phyloP scores from a whole-genome alignment of 2,113 vertebrate genomes.

The Natator depressus region DNA sequence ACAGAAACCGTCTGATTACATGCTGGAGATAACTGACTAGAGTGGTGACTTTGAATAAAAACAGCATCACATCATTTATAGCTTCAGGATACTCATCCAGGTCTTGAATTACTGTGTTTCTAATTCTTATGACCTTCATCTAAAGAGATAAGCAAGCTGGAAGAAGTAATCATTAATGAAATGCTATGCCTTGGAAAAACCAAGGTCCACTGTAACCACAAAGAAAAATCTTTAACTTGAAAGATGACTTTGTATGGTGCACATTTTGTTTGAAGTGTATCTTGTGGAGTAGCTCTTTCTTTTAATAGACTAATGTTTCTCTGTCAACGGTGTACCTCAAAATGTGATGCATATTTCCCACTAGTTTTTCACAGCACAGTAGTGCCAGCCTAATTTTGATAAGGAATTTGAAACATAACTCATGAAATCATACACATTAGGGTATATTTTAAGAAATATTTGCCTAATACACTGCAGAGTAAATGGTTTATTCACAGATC shows the following conservation, averaged over 20 bases:
- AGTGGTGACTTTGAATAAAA: background rate
- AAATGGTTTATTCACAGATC: background rate
- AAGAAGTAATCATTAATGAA: constrained; percentile 75
- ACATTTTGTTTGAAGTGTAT: background rate
- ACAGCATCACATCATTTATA: background rate
- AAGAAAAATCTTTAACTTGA: constrained; percentile 26
- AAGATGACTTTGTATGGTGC: background rate
- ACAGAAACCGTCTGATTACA: background rate
- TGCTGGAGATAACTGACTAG: background rate
- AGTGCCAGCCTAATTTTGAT: background rate
- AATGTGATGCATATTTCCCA: background rate
- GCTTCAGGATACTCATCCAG: background rate
- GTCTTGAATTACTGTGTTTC: background rate
- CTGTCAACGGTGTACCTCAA: background rate
- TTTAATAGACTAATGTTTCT: background rate
- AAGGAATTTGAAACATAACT: background rate
- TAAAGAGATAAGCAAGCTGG: constrained; percentile 12
- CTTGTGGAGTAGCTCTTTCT: background rate
- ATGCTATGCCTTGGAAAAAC: background rate
- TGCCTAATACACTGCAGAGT: background rate
- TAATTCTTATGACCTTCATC: background rate
- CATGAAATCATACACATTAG: background rate
- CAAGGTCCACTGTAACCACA: constrained; percentile 60
- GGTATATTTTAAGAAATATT: background rate
- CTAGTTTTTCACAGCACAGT: background rate